Evolutionary conservation across 2,888 invertebrate species (phyloP), one percentile per base, ranked within the genome.

Genomic region (Lithophane semibrunnea): DNA sequence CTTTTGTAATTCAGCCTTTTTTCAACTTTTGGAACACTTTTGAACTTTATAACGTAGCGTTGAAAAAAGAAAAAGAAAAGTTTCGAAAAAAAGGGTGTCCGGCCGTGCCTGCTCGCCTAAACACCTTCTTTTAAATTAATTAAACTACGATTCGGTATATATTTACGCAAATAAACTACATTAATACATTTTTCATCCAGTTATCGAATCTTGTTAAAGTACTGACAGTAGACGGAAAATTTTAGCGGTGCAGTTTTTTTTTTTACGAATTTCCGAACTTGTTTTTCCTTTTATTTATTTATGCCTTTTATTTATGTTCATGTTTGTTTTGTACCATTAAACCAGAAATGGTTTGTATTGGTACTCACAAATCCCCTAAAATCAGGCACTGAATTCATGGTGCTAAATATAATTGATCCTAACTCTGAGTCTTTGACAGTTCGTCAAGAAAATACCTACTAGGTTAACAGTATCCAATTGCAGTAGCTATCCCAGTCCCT

Each of bases 1-100:
- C 60, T 44, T 77, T 76, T 67, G 58, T 77, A 61, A 68, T 37
- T 44, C 77, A 68, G 52, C 52, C 60, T 77, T 67, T 52, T 12
- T 18, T 18, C 1, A 68, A 77, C 44, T 77, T 75, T 52, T 24
- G 5, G 3, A 16, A 65, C 56, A 54, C 47, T 75, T 75, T 65
- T 24, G 16, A 61, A 77, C 44, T 68, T 47, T 67, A 7, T 24
- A 5, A 10, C n/a, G 44, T 0, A 29, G 13, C 13, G 18, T 66
- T 0, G 5, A 21, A 49, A 49, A 75, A 16, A 5, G 29, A 29
- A 29, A 29, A n/a, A n/a, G n/a, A n/a, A n/a, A 75, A 63, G 42
- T 44, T 74, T 60, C 12, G 2, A n/a, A 52, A 37, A 42, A 58
- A 66, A 29, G 3, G 2, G 13, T 52, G 16, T 44, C 12, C n/a